Percentiles rank a stretch among this genome's conserved stretches.
phyloP scores from a whole-genome alignment of 2,113 vertebrate genomes.

The Lathamus discolor region DNA sequence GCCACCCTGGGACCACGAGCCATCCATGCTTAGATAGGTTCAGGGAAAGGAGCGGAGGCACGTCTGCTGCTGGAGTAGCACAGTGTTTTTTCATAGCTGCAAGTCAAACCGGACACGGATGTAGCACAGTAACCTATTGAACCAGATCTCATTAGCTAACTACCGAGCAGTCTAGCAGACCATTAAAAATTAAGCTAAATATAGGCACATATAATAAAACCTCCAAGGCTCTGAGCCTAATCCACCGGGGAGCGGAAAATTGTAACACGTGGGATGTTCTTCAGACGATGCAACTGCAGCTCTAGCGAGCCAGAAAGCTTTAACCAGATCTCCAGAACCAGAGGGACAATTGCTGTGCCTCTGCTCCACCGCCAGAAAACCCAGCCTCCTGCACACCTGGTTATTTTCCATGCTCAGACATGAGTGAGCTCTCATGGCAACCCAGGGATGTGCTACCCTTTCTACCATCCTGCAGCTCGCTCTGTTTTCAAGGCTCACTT shows the following conservation, averaged over 20 bases:
- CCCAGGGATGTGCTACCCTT: background rate
- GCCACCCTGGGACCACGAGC: background rate
- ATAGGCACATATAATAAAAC: background rate
- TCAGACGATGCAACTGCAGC: background rate
- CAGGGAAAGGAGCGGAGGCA: background rate
- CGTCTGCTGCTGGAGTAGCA: accelerated
- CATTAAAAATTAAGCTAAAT: conserved; percentile 34
- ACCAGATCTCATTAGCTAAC: conserved; percentile 7
- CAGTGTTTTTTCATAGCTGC: background rate
- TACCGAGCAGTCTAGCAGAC: background rate
- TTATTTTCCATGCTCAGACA: background rate
- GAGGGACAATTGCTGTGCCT: background rate
- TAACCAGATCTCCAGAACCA: background rate
- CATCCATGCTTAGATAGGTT: background rate
- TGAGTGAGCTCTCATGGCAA: accelerated
- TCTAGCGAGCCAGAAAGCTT: background rate
- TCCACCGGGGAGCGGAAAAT: background rate
- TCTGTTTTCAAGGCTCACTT: background rate
- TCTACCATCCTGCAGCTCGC: background rate
- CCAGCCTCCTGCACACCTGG: background rate
- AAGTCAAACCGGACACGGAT: background rate
- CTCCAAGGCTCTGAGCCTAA: background rate
- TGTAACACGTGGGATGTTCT: background rate
- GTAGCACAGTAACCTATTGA: conserved; percentile 55
- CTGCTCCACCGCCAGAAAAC: background rate